phyloP scores from a whole-genome alignment of 2,888 invertebrate species.

The Atherix ibis region DNA sequence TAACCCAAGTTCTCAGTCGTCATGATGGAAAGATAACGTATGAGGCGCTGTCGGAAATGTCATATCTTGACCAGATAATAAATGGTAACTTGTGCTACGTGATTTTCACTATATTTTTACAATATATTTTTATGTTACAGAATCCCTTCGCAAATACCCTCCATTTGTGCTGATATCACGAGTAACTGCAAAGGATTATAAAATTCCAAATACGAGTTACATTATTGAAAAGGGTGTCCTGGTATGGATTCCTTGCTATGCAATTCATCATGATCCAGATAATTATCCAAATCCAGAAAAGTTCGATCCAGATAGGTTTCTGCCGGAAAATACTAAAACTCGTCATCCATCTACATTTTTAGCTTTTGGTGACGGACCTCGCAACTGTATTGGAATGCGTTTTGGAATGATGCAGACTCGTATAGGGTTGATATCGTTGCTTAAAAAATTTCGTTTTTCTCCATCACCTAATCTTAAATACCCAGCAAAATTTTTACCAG shows the following conservation, averaged over 20 bases:
- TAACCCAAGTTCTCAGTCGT: constrained; percentile 14
- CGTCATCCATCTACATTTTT: constrained; percentile 16
- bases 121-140: constrained; percentile 4
- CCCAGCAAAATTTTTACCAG: too few species aligned
- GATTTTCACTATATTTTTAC: not conserved
- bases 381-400: constrained; percentile 5
- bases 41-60: constrained; percentile 22
- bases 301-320: constrained; percentile 41
- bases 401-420: constrained; percentile 5
- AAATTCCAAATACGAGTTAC: constrained; percentile 20
- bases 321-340: constrained; percentile 34
- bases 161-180: not conserved
- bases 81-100: constrained; percentile 15
- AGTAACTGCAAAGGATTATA: not conserved
- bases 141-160: constrained; percentile 4
- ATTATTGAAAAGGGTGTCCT: constrained; percentile 33
- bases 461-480: too few species aligned
- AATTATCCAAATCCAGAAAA: constrained; percentile 39
- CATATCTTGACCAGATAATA: constrained; percentile 22
- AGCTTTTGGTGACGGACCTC: constrained; percentile 7
- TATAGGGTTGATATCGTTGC: not conserved
- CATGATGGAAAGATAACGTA: constrained; percentile 18
- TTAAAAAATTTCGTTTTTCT: constrained; percentile 2
- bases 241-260: constrained; percentile 35
- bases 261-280: constrained; percentile 38